phyloP scores from a whole-genome alignment of 2,888 invertebrate genomes.

The Andrena trimmerana region DNA sequence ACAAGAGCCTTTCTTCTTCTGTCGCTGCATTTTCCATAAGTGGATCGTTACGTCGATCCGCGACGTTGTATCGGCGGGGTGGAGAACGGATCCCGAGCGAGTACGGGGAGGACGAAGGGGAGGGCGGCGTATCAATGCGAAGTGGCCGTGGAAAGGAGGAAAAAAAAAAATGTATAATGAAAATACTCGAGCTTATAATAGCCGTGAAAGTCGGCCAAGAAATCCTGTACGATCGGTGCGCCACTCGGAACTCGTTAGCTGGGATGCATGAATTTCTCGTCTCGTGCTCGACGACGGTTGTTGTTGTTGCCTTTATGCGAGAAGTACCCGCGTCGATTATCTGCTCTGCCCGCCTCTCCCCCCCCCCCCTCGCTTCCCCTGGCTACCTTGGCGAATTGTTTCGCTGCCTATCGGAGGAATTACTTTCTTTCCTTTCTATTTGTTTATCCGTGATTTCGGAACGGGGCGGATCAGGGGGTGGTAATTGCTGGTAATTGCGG shows the following conservation, averaged over 20 bases:
- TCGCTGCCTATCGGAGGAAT: background rate
- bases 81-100: slow-evolving; percentile 24
- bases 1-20: slow-evolving; percentile 74
- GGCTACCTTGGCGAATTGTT: slow-evolving; percentile 23
- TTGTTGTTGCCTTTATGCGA: slow-evolving; percentile 36
- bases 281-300: slow-evolving; percentile 16
- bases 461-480: background rate
- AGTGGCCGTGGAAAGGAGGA: slow-evolving; percentile 54
- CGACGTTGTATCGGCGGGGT: slow-evolving; percentile 57
- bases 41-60: slow-evolving; percentile 75
- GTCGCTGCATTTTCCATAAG: slow-evolving; percentile 74
- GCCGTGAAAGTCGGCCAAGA: slow-evolving; percentile 66
- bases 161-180: slow-evolving; percentile 62
- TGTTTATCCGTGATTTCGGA: slow-evolving; percentile 19
- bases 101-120: background rate
- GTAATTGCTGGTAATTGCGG: slow-evolving; percentile 35
- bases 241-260: slow-evolving; percentile 47
- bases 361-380: background rate
- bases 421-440: slow-evolving; percentile 5
- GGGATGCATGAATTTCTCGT: slow-evolving; percentile 52
- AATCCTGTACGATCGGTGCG: slow-evolving; percentile 41
- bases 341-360: background rate
- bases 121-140: slow-evolving; percentile 63
- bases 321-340: slow-evolving; percentile 20
- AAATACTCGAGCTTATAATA: slow-evolving; percentile 64